These are phyloP conservation scores for Idaea dimidiata DNA, from an alignment of 2,888 invertebrate genomes.

Conservation along the genomic window DNA sequence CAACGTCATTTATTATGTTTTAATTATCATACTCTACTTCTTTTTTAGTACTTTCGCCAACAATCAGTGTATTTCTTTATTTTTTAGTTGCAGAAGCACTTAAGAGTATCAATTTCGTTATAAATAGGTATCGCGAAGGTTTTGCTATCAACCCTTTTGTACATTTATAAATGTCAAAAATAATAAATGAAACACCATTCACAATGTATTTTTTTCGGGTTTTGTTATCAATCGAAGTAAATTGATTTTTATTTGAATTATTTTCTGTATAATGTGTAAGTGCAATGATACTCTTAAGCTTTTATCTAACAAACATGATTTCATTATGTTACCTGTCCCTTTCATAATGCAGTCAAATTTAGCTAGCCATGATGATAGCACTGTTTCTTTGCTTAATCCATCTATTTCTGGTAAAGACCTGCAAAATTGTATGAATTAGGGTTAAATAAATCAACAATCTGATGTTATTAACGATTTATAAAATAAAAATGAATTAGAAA, in stretches of 20 bases:
- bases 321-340: constrained; percentile 80
- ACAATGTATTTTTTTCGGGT: not conserved
- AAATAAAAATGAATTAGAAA: not conserved
- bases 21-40: not conserved
- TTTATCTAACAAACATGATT: constrained; percentile 32
- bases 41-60: constrained; percentile 12
- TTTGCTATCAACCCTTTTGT: too few relatives aligned
- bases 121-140: not conserved
- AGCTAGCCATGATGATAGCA: constrained; percentile 99
- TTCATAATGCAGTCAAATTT: constrained; percentile 99
- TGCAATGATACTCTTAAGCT: constrained; percentile 10
- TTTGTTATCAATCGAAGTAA: not conserved
- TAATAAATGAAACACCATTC: not conserved
- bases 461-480: not conserved
- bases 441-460: not conserved
- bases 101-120: constrained; percentile 16
- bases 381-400: constrained; percentile 99
- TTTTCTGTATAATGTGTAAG: constrained; percentile 4
- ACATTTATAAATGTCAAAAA: too few relatives aligned
- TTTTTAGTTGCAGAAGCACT: constrained; percentile 2
- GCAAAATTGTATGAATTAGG: constrained; percentile 22
- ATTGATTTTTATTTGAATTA: not conserved
- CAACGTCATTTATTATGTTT: constrained; percentile 4
- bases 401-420: constrained; percentile 99
- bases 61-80: constrained; percentile 17